These are phyloP conservation scores for Epinephelus moara DNA, from an alignment of 2,113 vertebrate species.

Conservation along the genomic window DNA sequence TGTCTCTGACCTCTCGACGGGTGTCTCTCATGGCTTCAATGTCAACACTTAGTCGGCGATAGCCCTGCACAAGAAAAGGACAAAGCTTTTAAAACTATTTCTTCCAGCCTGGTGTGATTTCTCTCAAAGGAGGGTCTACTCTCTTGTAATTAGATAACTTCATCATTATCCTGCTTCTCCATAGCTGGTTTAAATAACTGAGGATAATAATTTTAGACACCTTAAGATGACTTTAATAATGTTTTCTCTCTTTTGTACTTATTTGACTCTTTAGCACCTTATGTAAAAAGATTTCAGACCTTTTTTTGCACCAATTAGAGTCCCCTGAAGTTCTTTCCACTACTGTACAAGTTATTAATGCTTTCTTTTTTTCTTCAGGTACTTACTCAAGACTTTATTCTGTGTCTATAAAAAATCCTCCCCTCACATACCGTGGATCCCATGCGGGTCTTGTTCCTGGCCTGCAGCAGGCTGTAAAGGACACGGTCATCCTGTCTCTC, in stretches of 20 bases:
- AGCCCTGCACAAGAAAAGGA: conserved; percentile 77
- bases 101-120: background rate
- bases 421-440: conserved; percentile 83
- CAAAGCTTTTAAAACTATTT: background rate
- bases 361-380: background rate
- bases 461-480: conserved; percentile 85
- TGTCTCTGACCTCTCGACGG: conserved; percentile 86
- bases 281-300: background rate
- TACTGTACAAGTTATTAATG: background rate
- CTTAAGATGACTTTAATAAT: background rate
- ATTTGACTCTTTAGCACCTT: background rate
- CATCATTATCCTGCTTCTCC: background rate
- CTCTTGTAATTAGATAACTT: background rate
- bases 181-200: background rate
- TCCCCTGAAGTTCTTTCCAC: background rate
- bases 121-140: background rate
- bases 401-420: background rate
- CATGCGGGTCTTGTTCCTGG: conserved; percentile 81
- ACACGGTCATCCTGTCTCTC: conserved; percentile 86
- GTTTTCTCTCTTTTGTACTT: background rate
- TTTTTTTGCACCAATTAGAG: background rate
- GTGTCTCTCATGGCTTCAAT: conserved; percentile 88
- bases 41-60: conserved; percentile 87
- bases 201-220: background rate
- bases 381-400: background rate